Evolutionary conservation across 2,113 vertebrate species (phyloP).

Genomic region (Cariama cristata): DNA sequence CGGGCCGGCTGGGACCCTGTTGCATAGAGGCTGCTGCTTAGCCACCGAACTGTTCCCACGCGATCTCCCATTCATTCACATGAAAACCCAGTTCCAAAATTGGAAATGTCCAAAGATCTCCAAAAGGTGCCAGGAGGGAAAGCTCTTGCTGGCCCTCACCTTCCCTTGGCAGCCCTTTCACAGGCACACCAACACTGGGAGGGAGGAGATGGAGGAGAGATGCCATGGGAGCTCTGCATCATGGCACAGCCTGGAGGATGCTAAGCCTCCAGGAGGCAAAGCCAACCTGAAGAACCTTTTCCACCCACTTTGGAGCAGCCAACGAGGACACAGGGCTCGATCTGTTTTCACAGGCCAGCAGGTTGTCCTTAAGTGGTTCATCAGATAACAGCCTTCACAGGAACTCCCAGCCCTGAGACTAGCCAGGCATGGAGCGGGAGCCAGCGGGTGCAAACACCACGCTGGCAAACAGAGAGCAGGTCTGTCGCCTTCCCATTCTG

Average conservation of each 20-base stretch:
- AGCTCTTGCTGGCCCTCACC: no score
- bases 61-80: no score
- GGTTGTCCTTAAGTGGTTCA: background rate
- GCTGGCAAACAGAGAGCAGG: background rate
- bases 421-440: background rate
- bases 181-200: background rate
- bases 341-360: background rate
- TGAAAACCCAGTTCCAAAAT: no score
- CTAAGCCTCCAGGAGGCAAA: background rate
- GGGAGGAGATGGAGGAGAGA: background rate
- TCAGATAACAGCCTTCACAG: background rate
- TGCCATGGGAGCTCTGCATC: background rate
- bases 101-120: no score
- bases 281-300: background rate
- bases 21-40: background rate
- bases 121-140: no score
- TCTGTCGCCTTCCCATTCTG: background rate
- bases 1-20: rapidly evolving
- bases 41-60: no score
- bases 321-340: background rate
- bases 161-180: no score
- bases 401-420: background rate
- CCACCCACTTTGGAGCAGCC: background rate
- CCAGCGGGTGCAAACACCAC: background rate
- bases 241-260: background rate